Evolutionary conservation across 2,113 vertebrate genomes (phyloP), one percentile per base, ranked within the genome.

Genomic region (Antennarius striatus): DNA sequence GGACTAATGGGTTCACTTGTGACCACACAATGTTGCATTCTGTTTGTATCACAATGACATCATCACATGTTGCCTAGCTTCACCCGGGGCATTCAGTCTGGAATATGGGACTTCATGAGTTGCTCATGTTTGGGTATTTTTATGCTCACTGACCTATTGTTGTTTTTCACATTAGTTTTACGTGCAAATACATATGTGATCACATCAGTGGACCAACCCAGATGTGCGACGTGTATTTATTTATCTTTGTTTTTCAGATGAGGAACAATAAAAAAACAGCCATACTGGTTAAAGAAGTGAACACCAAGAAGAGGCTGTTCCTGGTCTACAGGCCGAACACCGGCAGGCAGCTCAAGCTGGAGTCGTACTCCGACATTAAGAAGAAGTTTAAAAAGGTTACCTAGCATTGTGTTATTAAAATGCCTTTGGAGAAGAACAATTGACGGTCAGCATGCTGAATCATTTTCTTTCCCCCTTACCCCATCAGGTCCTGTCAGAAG

Each of bases 351-450:
- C 92, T 98, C 63, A 99, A 99, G 86, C 89, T 98, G 86, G 98
- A 99, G 92, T 95, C 92, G 0, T 95, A 96, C 45, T 68, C 89
- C 40, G 98, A 99, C 83, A 92, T 99, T 69, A 96, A 94, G 89
- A 99, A 99, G 90, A 97, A 96, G 89, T 98, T 96, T 16, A 99
- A 99, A 81, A 99, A 99, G 95, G 98, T 98, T 75, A 71, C 3
- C 0, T 6, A 14, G 5, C 4, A 1, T 42, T 47, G 1, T 46
- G 48, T 4, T 5, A 1, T n/a, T 49, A 1, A 28, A 10, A 12
- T 1, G 2, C 2, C 1, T 1, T 9, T 1, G 1, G 1, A 49
- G 5, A 40, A 42, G 4, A 56, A 7, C 1, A 0, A 3, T 12
- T 1, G n/a, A 40, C 5, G 2, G 5, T 56, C 39, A 8, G 3